Conservation (phyloP, 2,888 invertebrate genomes). For the Allophyes oxyacanthae region DNA sequence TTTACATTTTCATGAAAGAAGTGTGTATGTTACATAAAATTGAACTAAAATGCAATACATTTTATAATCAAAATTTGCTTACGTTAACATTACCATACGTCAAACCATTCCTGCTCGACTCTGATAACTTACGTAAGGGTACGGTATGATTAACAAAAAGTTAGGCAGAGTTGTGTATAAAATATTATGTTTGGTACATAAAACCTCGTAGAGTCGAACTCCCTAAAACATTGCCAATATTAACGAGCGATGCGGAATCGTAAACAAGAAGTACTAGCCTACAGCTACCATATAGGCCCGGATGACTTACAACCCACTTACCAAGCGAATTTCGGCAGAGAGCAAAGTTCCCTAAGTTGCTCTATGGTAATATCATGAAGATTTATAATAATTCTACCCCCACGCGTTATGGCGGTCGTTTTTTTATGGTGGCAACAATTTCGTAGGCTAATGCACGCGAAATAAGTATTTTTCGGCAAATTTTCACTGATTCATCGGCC, state of each 20-base stretch:
- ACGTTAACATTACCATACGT: too few relatives aligned
- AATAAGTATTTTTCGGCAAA: slow-evolving; percentile 68
- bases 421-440: slow-evolving; percentile 81
- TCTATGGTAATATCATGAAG: slow-evolving; percentile 88
- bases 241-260: slow-evolving; percentile 55
- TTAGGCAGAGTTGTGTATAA: too few relatives aligned
- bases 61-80: too few relatives aligned
- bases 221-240: slow-evolving; percentile 35
- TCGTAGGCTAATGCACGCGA: slow-evolving; percentile 74
- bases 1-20: too few relatives aligned
- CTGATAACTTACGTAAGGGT: too few relatives aligned
- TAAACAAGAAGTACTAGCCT: slow-evolving; percentile 68
- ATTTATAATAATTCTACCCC: slow-evolving; percentile 87
- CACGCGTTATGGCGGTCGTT: slow-evolving; percentile 76
- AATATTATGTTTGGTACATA: background rate
- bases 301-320: slow-evolving; percentile 87
- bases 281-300: slow-evolving; percentile 68
- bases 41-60: too few relatives aligned
- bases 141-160: background rate
- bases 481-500: slow-evolving; percentile 66
- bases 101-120: too few relatives aligned
- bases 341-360: slow-evolving; percentile 85
- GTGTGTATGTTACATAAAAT: too few relatives aligned
- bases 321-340: slow-evolving; percentile 79
- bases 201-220: slow-evolving; percentile 5